Evolutionary conservation across 2,113 vertebrate species (phyloP).

Genomic region (Bagarius yarrelli): DNA sequence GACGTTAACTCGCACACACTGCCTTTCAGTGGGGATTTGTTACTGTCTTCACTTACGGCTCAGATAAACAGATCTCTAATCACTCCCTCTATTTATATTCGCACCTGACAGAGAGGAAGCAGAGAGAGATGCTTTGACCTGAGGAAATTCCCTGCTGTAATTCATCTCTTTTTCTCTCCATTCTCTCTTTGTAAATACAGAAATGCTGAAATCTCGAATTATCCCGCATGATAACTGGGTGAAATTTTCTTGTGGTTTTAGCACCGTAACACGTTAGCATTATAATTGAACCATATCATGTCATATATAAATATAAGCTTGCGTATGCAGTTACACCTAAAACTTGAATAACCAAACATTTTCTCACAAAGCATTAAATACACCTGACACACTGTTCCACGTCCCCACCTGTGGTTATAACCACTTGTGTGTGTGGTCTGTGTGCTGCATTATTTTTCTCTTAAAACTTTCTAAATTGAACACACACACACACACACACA

Average conservation of each 20-base stretch:
- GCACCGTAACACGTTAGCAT: neutral
- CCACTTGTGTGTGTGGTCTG: neutral
- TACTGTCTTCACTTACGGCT: neutral
- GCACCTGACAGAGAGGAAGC: conserved; percentile 50
- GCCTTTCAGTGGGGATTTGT: neutral
- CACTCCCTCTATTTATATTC: conserved; percentile 56
- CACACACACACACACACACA: no score
- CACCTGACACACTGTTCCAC: neutral
- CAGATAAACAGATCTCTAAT: conserved; percentile 43
- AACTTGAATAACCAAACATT: neutral
- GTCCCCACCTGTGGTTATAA: neutral
- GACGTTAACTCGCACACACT: neutral
- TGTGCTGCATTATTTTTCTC: no score
- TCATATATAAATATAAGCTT: neutral
- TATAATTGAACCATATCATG: neutral
- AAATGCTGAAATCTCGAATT: conserved; percentile 16
- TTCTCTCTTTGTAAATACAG: no score
- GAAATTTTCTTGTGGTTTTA: neutral
- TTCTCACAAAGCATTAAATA: neutral
- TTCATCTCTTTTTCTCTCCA: conserved; percentile 13
- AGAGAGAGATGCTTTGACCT: conserved; percentile 48
- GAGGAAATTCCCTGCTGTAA: conserved; percentile 61
- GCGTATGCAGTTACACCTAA: neutral
- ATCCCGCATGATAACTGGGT: neutral
- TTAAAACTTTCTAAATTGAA: no score